phyloP scores from a whole-genome alignment of 2,888 invertebrate species.

The Drosophila mimica region DNA sequence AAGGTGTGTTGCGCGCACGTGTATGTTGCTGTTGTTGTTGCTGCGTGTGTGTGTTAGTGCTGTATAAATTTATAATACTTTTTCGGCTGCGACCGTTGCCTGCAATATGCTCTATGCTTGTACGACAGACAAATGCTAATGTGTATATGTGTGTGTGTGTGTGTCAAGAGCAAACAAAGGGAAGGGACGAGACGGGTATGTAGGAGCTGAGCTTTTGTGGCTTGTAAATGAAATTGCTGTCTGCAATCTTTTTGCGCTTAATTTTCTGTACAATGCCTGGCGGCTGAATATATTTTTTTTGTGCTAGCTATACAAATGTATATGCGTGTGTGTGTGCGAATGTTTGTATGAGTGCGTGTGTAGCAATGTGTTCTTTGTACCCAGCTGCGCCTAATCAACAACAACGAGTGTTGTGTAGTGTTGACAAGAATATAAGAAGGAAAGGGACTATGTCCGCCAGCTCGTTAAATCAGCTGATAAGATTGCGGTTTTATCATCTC shows the following conservation, averaged over 20 bases:
- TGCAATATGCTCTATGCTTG: conserved; percentile 56
- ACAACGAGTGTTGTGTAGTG: conserved; percentile 24
- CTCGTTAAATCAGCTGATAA: conserved; percentile 63
- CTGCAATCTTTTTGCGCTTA: conserved; percentile 59
- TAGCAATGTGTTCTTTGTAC: conserved; percentile 11
- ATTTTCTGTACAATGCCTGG: conserved; percentile 53
- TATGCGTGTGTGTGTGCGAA: conserved; percentile 2
- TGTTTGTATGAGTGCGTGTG: conserved; percentile 5
- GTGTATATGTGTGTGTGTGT: conserved; percentile 19
- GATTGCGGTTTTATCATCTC: conserved; percentile 57
- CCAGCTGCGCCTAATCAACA: conserved; percentile 33
- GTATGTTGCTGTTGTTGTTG: conserved; percentile 15
- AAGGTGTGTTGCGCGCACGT: conserved; percentile 50
- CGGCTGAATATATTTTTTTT: conserved; percentile 22
- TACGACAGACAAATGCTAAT: conserved; percentile 26
- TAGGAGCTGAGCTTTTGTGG: conserved; percentile 7
- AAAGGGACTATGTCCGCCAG: conserved; percentile 46
- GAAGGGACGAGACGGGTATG: background rate
- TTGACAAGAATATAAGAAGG: conserved; percentile 34
- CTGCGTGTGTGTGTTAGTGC: conserved; percentile 29
- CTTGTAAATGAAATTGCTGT: conserved; percentile 54
- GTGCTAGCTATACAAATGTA: background rate
- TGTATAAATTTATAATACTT: conserved; percentile 70
- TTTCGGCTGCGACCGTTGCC: conserved; percentile 47
- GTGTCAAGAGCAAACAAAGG: conserved; percentile 50